Percentiles rank a stretch among this genome's conserved stretches.
phyloP scores from a whole-genome alignment of 2,113 vertebrate genomes.

The Nibea albiflora region DNA sequence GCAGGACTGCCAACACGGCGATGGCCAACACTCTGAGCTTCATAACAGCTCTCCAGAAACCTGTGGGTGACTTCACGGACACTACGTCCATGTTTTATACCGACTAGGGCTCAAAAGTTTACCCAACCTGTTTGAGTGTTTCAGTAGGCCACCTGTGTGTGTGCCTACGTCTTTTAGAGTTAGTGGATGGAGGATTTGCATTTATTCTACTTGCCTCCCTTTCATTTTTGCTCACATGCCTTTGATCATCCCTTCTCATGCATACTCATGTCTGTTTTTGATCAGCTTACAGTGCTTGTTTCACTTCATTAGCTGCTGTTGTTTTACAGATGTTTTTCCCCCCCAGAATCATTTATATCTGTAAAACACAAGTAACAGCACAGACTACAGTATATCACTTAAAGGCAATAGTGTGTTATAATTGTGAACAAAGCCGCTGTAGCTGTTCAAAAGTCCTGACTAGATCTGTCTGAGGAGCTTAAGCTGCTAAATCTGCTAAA shows the following conservation, averaged over 20 bases:
- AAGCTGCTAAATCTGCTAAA: conserved; percentile 19
- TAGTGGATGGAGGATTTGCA: not conserved
- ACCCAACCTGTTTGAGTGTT: too few relatives aligned
- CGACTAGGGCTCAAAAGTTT: too few relatives aligned
- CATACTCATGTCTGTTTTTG: not conserved
- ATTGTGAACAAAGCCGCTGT: not conserved
- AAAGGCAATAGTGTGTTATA: not conserved
- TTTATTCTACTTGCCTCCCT: not conserved
- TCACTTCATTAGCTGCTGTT: not conserved
- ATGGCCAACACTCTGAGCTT: too few relatives aligned
- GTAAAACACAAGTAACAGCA: not conserved
- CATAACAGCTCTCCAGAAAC: too few relatives aligned
- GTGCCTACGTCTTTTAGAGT: not conserved
- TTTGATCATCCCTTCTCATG: not conserved
- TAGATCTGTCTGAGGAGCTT: not conserved
- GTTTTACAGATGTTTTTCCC: not conserved
- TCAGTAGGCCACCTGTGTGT: not conserved
- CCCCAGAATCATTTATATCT: not conserved
- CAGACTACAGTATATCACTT: not conserved
- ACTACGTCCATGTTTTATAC: too few relatives aligned
- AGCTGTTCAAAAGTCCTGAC: not conserved
- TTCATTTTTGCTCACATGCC: not conserved
- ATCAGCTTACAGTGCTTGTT: not conserved
- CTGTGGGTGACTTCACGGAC: too few relatives aligned
- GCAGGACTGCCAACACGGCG: too few relatives aligned